Conservation (phyloP, 92 coral and sea anemone species). For the Isaurus tuberculatus region DNA sequence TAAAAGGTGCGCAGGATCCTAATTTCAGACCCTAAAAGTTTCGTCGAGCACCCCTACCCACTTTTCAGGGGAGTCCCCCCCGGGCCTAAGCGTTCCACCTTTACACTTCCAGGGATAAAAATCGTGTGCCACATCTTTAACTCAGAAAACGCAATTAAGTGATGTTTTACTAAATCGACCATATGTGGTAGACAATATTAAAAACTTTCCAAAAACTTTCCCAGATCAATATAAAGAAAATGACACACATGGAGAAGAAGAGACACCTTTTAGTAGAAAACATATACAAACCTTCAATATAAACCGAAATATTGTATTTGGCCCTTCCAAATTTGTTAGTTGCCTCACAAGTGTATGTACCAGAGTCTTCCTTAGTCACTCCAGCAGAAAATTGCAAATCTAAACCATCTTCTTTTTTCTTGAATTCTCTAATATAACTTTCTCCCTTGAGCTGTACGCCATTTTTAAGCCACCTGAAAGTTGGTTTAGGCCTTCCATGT, state of each 20-base stretch:
- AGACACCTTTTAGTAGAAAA: background rate
- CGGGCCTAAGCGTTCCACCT: too few relatives aligned
- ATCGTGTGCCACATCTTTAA: too few relatives aligned
- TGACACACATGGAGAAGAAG: background rate
- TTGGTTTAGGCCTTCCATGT: conserved; percentile 37
- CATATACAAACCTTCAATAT: conserved; percentile 9
- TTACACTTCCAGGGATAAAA: too few relatives aligned
- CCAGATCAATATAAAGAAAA: background rate
- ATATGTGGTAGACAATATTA: too few relatives aligned
- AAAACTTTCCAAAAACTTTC: too few relatives aligned
- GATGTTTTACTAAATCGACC: too few relatives aligned
- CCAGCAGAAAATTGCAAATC: conserved; percentile 3
- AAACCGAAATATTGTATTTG: background rate
- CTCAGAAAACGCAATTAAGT: too few relatives aligned
- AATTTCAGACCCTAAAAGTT: too few relatives aligned
- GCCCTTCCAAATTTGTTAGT: conserved; percentile 2
- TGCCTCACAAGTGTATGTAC: conserved; percentile 39
- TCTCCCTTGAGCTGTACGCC: background rate
- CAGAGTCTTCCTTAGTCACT: conserved; percentile 8
- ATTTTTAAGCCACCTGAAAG: conserved; percentile 32
- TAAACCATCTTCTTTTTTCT: background rate
- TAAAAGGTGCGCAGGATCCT: too few relatives aligned
- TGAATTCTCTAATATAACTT: background rate
- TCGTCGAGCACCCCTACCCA: too few relatives aligned
- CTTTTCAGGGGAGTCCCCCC: too few relatives aligned